Evolutionary conservation across 2,797 vertebrate species (phyloP).

Genomic region (Sebastes kiyomatsui): DNA sequence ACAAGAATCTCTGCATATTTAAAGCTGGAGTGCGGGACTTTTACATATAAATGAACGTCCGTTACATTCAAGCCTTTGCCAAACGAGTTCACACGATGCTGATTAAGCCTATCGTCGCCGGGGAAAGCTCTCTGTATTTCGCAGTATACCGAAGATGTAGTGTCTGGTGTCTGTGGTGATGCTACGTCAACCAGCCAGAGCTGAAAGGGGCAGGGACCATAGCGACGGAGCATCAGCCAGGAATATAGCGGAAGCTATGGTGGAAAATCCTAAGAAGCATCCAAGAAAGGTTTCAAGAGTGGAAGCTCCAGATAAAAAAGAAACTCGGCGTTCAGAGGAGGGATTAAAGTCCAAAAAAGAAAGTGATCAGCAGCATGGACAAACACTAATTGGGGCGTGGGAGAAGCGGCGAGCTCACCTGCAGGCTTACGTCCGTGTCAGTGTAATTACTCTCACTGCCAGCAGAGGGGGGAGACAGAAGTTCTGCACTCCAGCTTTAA

Average conservation of each 20-base stretch:
- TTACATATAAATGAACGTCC: neutral
- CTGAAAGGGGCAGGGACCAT: neutral
- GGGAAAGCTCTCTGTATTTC: neutral
- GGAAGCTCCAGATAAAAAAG: neutral
- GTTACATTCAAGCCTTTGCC: neutral
- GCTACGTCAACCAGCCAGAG: neutral
- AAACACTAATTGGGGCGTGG: neutral
- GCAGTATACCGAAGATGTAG: neutral
- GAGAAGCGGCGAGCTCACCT: neutral
- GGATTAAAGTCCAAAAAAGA: neutral
- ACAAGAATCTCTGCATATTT: neutral
- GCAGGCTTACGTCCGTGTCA: neutral
- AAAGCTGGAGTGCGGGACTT: neutral
- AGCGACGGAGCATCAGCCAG: neutral
- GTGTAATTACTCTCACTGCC: neutral
- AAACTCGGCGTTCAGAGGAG: neutral
- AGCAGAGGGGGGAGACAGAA: neutral
- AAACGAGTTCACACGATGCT: neutral
- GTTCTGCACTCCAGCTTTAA: neutral
- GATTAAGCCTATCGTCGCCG: neutral
- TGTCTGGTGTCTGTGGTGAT: neutral
- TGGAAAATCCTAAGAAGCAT: neutral
- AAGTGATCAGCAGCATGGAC: neutral
- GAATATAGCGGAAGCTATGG: neutral
- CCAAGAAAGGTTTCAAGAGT: neutral